Evolutionary conservation across 2,888 invertebrate genomes (phyloP).

Genomic region (Caenorhabditis imperialis): DNA sequence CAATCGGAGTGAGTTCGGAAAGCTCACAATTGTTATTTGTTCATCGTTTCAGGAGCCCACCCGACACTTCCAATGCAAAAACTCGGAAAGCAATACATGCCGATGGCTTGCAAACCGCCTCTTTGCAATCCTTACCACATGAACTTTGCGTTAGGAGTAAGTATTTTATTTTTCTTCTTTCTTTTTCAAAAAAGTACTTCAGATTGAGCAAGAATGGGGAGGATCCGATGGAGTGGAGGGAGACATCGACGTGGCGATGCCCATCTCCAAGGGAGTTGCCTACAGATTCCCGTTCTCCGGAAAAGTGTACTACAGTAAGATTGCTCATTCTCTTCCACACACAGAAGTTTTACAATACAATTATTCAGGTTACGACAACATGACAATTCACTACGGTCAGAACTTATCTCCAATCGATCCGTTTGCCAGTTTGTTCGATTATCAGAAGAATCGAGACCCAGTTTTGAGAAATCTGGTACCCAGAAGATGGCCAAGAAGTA

Average conservation of each 20-base stretch:
- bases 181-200: neutral
- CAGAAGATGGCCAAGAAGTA: slow-evolving; percentile 43
- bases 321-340: too few relatives aligned
- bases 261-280: slow-evolving; percentile 70
- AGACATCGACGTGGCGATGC: slow-evolving; percentile 70
- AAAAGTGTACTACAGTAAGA: slow-evolving; percentile 69
- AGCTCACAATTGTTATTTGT: too few relatives aligned
- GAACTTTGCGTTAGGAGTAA: slow-evolving; percentile 65
- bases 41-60: slow-evolving; percentile 42
- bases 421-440: slow-evolving; percentile 64
- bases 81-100: slow-evolving; percentile 62
- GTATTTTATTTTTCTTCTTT: too few relatives aligned
- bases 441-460: slow-evolving; percentile 60
- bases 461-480: slow-evolving; percentile 38
- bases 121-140: slow-evolving; percentile 68
- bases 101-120: slow-evolving; percentile 67
- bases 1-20: slow-evolving; percentile 63
- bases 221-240: slow-evolving; percentile 70
- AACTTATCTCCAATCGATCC: slow-evolving; percentile 70
- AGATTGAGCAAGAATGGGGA: slow-evolving; percentile 70
- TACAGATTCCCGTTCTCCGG: slow-evolving; percentile 71
- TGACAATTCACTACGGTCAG: slow-evolving; percentile 71
- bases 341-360: too few relatives aligned
- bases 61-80: slow-evolving; percentile 67
- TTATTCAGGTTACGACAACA: slow-evolving; percentile 66